Evolutionary conservation across 2,797 vertebrate genomes (phyloP), one percentile per base, ranked within the genome.

Genomic region (Sebastes dallii): DNA sequence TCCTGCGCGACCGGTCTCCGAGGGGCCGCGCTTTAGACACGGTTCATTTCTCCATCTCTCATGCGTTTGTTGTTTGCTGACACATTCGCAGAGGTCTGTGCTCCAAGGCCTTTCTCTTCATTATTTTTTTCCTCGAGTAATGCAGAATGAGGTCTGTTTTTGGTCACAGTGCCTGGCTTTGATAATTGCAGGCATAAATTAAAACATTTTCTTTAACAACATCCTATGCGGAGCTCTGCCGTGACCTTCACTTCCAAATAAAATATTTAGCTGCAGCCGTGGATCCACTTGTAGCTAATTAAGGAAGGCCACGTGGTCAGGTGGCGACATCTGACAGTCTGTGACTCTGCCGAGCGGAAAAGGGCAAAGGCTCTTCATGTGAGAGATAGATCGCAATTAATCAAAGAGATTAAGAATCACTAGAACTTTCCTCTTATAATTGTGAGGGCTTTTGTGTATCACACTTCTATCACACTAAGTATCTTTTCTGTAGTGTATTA

Each of bases 231-330:
- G 36, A 73, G 60, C 54, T 78, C 55, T 1, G 50, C 46, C 2
- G 6, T 80, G 84, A 94, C 92, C 91, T 94, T 92, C 75, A 75
- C 61, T 50, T 52, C 46, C 75, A 80, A 80, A 92, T 90, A 65
- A 90, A 92, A 91, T 86, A 90, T 90, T 91, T 75, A 82, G 73
- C 80, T 67, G 32, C 20, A 83, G 77, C 8, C 1, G 22, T 75
- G 78, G 78, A 81, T 83, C 67, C 68, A 83, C 73, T 80, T 85
- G 78, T 73, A 77, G 72, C 77, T 90, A 91, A 93, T 92, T 91
- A 93, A 65, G 83, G 56, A 66, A 83, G 74, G 73, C 20, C 70
- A 68, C 65, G 72, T 24, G 75, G 72, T 79, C 65, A 78, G 78
- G 29, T 55, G 64, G 42, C 5, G 52, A 69, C 62, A 80, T 66